Percentiles rank a stretch among this genome's conserved stretches.
Conservation (phyloP, 2,113 vertebrate genomes). For the Thamnophis sirtalis region DNA sequence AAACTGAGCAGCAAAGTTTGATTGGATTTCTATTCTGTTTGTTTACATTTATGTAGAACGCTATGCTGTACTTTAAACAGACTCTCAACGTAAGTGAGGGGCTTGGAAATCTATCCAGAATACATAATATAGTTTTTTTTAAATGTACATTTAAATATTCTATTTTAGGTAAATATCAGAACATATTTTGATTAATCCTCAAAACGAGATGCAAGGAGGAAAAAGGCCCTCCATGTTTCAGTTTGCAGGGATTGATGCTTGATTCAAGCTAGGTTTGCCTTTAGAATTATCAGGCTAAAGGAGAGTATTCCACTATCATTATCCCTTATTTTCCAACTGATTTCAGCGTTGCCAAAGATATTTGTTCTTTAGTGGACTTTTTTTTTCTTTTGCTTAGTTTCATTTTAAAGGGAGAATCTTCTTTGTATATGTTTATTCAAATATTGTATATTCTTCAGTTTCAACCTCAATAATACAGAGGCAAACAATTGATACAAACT, state of each 20-base stretch:
- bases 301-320: background rate
- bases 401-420: background rate
- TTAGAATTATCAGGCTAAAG: background rate
- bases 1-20: background rate
- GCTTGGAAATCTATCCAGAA: background rate
- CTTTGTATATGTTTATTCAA: background rate
- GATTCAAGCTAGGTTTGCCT: background rate
- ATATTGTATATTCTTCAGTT: too few relatives aligned
- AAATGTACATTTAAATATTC: background rate
- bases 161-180: background rate
- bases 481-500: too few relatives aligned
- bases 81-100: background rate
- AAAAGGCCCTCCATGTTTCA: background rate
- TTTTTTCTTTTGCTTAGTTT: background rate
- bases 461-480: too few relatives aligned
- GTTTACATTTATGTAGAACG: background rate
- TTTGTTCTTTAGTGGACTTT: background rate
- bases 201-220: background rate
- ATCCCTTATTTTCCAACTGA: background rate
- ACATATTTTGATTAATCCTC: background rate
- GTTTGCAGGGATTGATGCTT: background rate
- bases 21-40: background rate
- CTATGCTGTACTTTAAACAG: background rate
- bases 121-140: background rate
- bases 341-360: background rate